Percentiles rank a stretch among this genome's conserved stretches.
phyloP scores from a whole-genome alignment of 2,113 vertebrate species.

The Ceyx cyanopectus region DNA sequence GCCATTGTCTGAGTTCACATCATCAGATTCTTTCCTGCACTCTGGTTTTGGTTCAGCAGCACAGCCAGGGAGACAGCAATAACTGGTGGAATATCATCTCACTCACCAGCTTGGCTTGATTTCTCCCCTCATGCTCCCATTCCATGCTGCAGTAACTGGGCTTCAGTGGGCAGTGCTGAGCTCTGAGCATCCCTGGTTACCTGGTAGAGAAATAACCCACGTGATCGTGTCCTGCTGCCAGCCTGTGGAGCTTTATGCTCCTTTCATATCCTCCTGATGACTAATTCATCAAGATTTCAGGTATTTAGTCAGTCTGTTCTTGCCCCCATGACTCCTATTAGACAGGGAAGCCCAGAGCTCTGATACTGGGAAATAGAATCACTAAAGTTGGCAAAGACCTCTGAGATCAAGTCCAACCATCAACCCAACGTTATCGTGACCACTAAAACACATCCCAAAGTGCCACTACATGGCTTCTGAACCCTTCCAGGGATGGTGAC shows the following conservation, averaged over 20 bases:
- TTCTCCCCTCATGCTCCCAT: not conserved
- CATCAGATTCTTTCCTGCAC: not conserved
- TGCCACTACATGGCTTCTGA: too few species aligned
- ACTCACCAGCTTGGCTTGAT: not conserved
- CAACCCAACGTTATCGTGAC: too few species aligned
- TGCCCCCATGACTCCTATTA: not conserved
- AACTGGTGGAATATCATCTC: not conserved
- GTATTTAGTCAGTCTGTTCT: not conserved
- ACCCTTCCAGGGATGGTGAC: not conserved
- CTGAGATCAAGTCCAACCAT: too few species aligned
- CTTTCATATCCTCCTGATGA: not conserved
- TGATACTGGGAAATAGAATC: not conserved
- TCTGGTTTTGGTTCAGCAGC: not conserved
- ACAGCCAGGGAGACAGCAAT: not conserved
- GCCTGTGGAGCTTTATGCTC: not conserved
- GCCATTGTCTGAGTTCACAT: not conserved
- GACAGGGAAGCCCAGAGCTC: not conserved
- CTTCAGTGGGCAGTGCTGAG: not conserved
- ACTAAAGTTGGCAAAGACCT: too few species aligned
- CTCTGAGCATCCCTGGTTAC: not conserved
- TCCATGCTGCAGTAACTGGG: not conserved
- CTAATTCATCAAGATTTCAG: not conserved
- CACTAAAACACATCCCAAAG: too few species aligned
- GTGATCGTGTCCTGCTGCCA: rapidly evolving
- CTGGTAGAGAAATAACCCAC: not conserved